These are phyloP conservation scores for Watsonalla cultraria DNA, from an alignment of 2,888 invertebrate genomes.

Conservation along the genomic window DNA sequence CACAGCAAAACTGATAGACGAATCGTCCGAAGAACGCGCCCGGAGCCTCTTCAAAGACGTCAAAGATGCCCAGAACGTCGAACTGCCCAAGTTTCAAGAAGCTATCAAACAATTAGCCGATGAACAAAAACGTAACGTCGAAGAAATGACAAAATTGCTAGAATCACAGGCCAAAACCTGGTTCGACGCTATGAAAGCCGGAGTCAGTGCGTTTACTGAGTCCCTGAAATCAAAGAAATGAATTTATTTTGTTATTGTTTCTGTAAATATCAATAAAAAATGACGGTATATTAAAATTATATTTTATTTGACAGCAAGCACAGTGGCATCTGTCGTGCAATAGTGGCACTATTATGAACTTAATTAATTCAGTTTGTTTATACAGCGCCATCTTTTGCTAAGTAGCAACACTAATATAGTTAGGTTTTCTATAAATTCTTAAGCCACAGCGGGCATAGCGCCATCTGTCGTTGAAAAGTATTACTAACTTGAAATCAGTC, in stretches of 20 bases:
- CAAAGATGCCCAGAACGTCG: conserved; percentile 19
- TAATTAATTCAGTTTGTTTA: too few relatives aligned
- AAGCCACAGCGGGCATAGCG: too few relatives aligned
- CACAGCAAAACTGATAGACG: conserved; percentile 35
- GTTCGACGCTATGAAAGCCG: neutral
- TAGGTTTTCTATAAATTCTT: too few relatives aligned
- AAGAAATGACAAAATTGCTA: conserved; percentile 28
- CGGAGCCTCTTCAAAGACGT: conserved; percentile 30
- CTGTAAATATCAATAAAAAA: too few relatives aligned
- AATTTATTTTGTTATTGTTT: neutral
- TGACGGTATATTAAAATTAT: too few relatives aligned
- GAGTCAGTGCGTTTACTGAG: neutral
- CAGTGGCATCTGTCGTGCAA: too few relatives aligned
- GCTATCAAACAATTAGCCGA: conserved; percentile 29
- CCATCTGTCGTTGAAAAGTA: too few relatives aligned
- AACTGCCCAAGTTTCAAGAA: conserved; percentile 36
- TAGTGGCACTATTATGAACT: too few relatives aligned
- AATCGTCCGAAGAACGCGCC: conserved; percentile 26
- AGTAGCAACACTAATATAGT: neutral
- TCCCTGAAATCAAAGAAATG: neutral
- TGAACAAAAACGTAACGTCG: conserved; percentile 32
- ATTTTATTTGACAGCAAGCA: too few relatives aligned
- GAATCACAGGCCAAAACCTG: neutral
- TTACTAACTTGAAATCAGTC: too few relatives aligned
- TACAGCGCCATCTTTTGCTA: neutral